Base-by-base conservation (phyloP, 53 echinoderm and acorn worm genomes). In the Patiria pectinifera region DNA sequence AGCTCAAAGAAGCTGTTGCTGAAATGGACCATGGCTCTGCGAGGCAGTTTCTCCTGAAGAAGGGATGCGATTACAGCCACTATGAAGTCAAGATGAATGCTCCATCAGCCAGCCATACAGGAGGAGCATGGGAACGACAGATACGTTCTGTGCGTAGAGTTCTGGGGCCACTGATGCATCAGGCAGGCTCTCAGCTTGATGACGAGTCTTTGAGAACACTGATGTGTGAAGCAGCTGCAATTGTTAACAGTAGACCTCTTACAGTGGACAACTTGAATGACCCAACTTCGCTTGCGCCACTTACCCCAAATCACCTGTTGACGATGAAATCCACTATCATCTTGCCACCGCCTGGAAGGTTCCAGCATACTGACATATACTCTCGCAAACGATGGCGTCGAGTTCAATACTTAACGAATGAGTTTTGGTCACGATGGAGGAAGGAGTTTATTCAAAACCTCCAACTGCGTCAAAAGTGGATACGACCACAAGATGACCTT, bases 291-390 rank as follows among this genome's bases (percentile, higher is more conserved):
- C 59, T 35, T 11, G 87, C 18, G 74, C 92, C 92, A 63, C 83
- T 92, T 2, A 94, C 92, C 10, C 94, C 94, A 70, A 94, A 94
- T 61, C 91, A 94, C 82, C n/a, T 94, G 53, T 45, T 94, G 60
- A 94, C 94, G 5, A 86, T 63, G 86, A 94, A 91, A 23, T 71
- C 87, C 26, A 59, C 4, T 0, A 45, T 76, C 46, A 12, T 87
- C 47, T n/a, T 76, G 4, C 87, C 87, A 59, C 87, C 87, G 21
- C 86, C 71, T 69, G 21, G 83, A 48, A 26, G 8, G 9, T 78
- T 78, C 78, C 83, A 83, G 58, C 25, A 45, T 1, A 89, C 77
- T 26, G 95, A 94, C 49, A 13, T 91, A 18, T 93, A 87, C n/a
- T 81, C 88, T 0, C 75, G 89, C 19, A 93, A 89, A 19, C 76